Evolutionary conservation across 2,797 vertebrate genomes (phyloP).

Genomic region (Sparidentex hasta): DNA sequence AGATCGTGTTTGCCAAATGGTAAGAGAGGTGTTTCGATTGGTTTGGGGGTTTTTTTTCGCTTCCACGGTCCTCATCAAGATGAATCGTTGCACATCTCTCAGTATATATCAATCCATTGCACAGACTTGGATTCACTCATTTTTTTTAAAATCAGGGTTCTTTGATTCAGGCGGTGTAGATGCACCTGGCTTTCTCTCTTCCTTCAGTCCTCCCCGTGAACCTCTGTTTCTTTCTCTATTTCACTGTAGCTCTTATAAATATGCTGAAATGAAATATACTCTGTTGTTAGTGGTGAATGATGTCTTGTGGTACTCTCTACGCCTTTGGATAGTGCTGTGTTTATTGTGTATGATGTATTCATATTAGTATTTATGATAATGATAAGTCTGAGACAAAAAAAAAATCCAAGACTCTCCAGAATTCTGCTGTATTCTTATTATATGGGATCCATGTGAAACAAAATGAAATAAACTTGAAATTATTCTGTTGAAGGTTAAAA

Average conservation of each 20-base stretch:
- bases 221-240: slow-evolving; percentile 67
- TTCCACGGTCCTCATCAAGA: slow-evolving; percentile 58
- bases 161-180: slow-evolving; percentile 70
- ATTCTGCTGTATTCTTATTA: slow-evolving; percentile 85
- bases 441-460: slow-evolving; percentile 86
- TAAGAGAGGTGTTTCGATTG: slow-evolving; percentile 67
- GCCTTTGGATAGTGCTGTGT: slow-evolving; percentile 88
- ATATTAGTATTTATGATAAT: slow-evolving; percentile 86
- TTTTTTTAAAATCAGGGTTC: slow-evolving; percentile 55
- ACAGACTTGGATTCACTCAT: slow-evolving; percentile 56
- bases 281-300: slow-evolving; percentile 88
- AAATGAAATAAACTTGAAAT: slow-evolving; percentile 87
- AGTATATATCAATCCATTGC: slow-evolving; percentile 45
- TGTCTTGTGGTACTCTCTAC: slow-evolving; percentile 87
- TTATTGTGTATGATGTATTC: slow-evolving; percentile 87
- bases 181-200: slow-evolving; percentile 73
- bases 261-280: slow-evolving; percentile 87
- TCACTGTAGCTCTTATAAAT: slow-evolving; percentile 87
- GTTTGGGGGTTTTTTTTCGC: slow-evolving; percentile 64
- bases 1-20: slow-evolving; percentile 62
- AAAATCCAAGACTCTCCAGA: slow-evolving; percentile 80
- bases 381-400: slow-evolving; percentile 76
- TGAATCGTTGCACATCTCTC: slow-evolving; percentile 43
- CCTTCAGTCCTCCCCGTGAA: slow-evolving; percentile 25
- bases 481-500: slow-evolving; percentile 85